A percentile compares a stretch with the other conserved stretches of the same genome.
These are phyloP conservation scores for Lacanobia oleracea DNA, from an alignment of 2,888 invertebrate species.

Conservation along the genomic window DNA sequence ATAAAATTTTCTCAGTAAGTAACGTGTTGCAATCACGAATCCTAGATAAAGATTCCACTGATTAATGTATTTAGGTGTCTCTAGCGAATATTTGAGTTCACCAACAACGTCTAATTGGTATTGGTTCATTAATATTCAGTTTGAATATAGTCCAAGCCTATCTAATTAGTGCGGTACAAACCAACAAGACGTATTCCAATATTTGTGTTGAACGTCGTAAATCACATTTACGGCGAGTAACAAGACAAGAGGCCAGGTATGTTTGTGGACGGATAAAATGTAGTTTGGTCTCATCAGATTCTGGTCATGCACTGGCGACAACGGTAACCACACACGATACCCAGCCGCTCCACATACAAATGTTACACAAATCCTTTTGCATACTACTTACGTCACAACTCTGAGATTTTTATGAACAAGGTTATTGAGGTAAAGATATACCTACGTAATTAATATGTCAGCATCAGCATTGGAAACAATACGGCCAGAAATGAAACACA, in stretches of 20 bases:
- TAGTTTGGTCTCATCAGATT: constrained; percentile 85
- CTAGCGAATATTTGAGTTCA: constrained; percentile 49
- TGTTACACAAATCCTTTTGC: constrained; percentile 68
- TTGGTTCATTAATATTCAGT: constrained; percentile 80
- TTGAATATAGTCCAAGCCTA: constrained; percentile 79
- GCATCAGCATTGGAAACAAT: no score
- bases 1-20: not conserved
- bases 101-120: constrained; percentile 66
- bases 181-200: constrained; percentile 85
- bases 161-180: constrained; percentile 80
- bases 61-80: constrained; percentile 34
- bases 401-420: not conserved
- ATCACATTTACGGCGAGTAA: constrained; percentile 87
- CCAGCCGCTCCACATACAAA: constrained; percentile 69
- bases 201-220: constrained; percentile 88
- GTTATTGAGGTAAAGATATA: no score
- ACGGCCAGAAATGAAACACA: no score
- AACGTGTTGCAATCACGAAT: not conserved
- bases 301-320: constrained; percentile 82
- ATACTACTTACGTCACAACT: constrained; percentile 60
- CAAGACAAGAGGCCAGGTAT: constrained; percentile 87
- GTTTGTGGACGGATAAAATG: constrained; percentile 85
- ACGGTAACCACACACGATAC: constrained; percentile 76
- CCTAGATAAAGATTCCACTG: constrained; percentile 11
- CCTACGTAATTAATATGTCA: no score